These are phyloP conservation scores for Drosophila suzukii DNA, from an alignment of 1,140 invertebrate genomes.

Conservation along the genomic window DNA sequence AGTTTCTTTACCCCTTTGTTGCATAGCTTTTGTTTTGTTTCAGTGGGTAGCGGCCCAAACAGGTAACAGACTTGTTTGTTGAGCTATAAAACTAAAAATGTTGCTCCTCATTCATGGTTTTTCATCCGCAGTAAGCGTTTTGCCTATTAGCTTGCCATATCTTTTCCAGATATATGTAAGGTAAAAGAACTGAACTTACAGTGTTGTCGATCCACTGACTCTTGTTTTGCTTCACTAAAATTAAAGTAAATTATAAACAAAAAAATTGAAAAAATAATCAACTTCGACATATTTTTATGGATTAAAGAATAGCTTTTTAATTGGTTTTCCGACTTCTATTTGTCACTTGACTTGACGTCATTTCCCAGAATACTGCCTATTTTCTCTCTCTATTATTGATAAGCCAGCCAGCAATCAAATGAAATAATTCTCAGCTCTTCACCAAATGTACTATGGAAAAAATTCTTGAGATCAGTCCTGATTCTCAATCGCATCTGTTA, in stretches of 20 bases:
- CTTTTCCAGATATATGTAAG: too few relatives aligned
- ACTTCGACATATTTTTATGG: not conserved
- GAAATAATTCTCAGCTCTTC: conserved; percentile 13
- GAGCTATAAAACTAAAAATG: conserved; percentile 60
- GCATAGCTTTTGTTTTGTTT: conserved; percentile 55
- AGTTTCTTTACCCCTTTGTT: conserved; percentile 43
- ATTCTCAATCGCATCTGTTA: conserved; percentile 9
- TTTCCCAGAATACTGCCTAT: conserved; percentile 28
- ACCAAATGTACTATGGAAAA: conserved; percentile 8
- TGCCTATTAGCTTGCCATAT: too few relatives aligned
- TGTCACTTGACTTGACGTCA: conserved; percentile 50
- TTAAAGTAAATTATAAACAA: too few relatives aligned
- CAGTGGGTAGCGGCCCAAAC: conserved; percentile 39
- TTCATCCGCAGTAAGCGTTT: not conserved
- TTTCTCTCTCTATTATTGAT: conserved; percentile 25
- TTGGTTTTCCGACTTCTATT: conserved; percentile 39
- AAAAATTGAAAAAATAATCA: not conserved
- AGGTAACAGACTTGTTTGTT: conserved; percentile 58
- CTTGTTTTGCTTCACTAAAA: too few relatives aligned
- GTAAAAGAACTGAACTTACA: too few relatives aligned
- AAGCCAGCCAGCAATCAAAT: conserved; percentile 22
- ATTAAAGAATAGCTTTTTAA: conserved; percentile 17
- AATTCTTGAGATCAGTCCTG: conserved; percentile 21
- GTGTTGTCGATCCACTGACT: too few relatives aligned
- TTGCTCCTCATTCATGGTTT: conserved; percentile 39